phyloP scores from a whole-genome alignment of 1,140 invertebrate genomes.

The Littorina saxatilis region DNA sequence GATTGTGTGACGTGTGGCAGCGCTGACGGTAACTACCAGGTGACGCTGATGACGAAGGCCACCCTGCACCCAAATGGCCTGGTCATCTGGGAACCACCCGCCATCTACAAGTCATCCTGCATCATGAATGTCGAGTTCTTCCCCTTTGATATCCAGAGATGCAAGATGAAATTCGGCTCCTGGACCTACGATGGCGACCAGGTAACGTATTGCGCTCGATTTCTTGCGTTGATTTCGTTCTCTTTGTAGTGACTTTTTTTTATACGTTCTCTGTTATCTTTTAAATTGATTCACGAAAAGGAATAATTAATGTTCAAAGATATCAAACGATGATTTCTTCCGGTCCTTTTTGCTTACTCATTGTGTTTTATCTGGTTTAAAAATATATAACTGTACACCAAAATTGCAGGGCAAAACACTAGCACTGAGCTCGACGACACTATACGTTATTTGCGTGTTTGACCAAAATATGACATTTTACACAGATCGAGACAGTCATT shows the following conservation, averaged over 20 bases:
- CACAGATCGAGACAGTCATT: too few relatives aligned
- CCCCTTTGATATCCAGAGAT: conserved; percentile 95
- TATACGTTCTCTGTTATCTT: too few relatives aligned
- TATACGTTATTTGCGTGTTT: too few relatives aligned
- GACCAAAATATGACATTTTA: too few relatives aligned
- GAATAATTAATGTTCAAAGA: not conserved
- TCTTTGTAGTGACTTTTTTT: too few relatives aligned
- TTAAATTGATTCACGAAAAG: not conserved
- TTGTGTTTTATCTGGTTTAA: too few relatives aligned
- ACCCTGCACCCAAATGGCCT: conserved; percentile 84
- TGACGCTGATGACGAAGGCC: conserved; percentile 79
- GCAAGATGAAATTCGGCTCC: conserved; percentile 90
- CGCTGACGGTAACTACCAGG: conserved; percentile 80
- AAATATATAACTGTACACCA: too few relatives aligned
- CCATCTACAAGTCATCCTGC: conserved; percentile 99
- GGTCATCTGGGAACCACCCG: conserved; percentile 98
- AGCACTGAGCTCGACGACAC: too few relatives aligned
- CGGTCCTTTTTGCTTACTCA: too few relatives aligned
- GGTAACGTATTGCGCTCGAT: too few relatives aligned
- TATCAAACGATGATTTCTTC: not conserved
- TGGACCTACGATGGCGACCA: conserved; percentile 88
- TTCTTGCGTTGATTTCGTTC: too few relatives aligned
- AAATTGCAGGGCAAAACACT: too few relatives aligned
- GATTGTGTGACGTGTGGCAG: conserved; percentile 47
- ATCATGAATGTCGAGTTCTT: conserved; percentile 94